phyloP scores from a whole-genome alignment of 1,140 invertebrate genomes.

The Halyomorpha halys region DNA sequence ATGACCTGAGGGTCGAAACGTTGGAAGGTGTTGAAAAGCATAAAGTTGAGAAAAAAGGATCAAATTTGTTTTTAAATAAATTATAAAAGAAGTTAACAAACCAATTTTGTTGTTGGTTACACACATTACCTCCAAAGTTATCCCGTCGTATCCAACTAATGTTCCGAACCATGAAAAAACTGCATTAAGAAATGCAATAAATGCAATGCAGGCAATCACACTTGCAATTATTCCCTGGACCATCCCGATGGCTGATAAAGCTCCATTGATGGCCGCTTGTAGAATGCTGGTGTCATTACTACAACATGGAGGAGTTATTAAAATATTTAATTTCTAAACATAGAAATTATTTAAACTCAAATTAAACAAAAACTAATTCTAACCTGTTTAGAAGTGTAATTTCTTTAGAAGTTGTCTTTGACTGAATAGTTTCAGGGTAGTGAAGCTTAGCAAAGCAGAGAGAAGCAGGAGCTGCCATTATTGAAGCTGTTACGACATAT shows the following conservation, averaged over 20 bases:
- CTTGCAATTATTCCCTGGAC: constrained; percentile 83
- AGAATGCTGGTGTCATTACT: constrained; percentile 72
- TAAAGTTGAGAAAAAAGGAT: no score
- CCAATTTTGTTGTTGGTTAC: no score
- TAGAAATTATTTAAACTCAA: neutral
- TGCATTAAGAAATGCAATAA: constrained; percentile 72
- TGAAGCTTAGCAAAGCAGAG: constrained; percentile 81
- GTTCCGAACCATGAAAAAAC: constrained; percentile 67
- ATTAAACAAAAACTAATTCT: no score
- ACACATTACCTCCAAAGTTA: constrained; percentile 43
- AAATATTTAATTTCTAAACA: no score
- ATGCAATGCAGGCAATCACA: constrained; percentile 81
- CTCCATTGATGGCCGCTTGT: constrained; percentile 83
- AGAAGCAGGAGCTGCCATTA: constrained; percentile 91
- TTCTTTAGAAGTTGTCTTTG: constrained; percentile 55
- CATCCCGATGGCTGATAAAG: constrained; percentile 66
- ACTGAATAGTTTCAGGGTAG: constrained; percentile 77
- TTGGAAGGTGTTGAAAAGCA: no score
- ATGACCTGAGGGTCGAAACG: no score
- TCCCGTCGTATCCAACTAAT: constrained; percentile 51
- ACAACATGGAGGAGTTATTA: constrained; percentile 23
- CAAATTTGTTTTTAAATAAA: no score
- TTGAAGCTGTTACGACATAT: constrained; percentile 76
- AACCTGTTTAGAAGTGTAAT: constrained; percentile 53
- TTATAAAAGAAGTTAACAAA: no score